Conservation (phyloP, 2,888 invertebrate genomes). For the Catocala sponsa region DNA sequence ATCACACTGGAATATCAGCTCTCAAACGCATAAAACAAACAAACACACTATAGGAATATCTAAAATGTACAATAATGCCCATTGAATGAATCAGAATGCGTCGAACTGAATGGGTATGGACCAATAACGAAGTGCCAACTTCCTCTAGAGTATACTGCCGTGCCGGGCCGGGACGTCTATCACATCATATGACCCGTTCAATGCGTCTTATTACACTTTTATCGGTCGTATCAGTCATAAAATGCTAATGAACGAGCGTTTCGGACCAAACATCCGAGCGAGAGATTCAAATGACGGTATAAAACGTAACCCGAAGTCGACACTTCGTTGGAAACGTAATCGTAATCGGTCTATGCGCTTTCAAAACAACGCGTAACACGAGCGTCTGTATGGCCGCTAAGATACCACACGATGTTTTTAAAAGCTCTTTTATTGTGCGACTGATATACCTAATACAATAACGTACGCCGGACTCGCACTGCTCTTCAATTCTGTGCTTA, state of each 20-base stretch:
- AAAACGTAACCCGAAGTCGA: slow-evolving; percentile 86
- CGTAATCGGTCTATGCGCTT: slow-evolving; percentile 83
- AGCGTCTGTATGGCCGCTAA: slow-evolving; percentile 74
- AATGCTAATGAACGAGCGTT: slow-evolving; percentile 87
- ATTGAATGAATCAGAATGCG: slow-evolving; percentile 77
- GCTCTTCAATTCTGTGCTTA: slow-evolving; percentile 50
- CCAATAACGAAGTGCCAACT: slow-evolving; percentile 76
- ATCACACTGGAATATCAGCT: slow-evolving; percentile 56
- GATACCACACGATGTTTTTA: slow-evolving; percentile 82
- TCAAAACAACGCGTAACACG: slow-evolving; percentile 86
- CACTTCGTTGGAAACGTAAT: slow-evolving; percentile 85
- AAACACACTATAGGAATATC: slow-evolving; percentile 65
- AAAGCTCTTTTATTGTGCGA: slow-evolving; percentile 85
- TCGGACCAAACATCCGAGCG: slow-evolving; percentile 87
- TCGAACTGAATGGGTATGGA: slow-evolving; percentile 72
- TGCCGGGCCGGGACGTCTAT: slow-evolving; percentile 76
- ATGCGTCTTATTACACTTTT: slow-evolving; percentile 87
- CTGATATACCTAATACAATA: slow-evolving; percentile 63
- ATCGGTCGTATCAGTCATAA: slow-evolving; percentile 87
- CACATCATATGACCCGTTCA: slow-evolving; percentile 83
- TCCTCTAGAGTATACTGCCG: slow-evolving; percentile 72
- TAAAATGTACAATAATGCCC: slow-evolving; percentile 69
- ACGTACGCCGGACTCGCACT: slow-evolving; percentile 35
- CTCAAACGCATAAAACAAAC: slow-evolving; percentile 67
- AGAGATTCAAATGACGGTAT: slow-evolving; percentile 87